Percentiles rank a stretch among this genome's conserved stretches.
Conservation (phyloP, 2,888 invertebrate species). For the Pherbina coryleti region DNA sequence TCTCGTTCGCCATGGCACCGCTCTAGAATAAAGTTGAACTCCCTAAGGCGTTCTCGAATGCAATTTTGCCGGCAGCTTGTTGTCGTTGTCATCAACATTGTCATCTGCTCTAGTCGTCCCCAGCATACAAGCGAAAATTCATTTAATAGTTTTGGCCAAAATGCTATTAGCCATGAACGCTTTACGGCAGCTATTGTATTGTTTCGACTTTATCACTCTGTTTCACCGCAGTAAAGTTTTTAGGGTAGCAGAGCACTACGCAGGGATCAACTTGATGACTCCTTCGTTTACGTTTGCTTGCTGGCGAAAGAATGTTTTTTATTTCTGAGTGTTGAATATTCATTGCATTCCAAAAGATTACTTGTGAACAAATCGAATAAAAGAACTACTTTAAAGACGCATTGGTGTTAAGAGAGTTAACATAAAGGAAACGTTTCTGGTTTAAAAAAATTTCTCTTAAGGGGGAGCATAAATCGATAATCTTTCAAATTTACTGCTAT, state of each 20-base stretch:
- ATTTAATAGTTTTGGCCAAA: conserved; percentile 25
- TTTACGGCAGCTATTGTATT: conserved; percentile 21
- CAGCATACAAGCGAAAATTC: neutral
- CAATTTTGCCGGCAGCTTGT: neutral
- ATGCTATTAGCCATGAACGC: conserved; percentile 25
- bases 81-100: neutral
- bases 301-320: neutral
- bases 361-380: too few species aligned
- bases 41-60: neutral
- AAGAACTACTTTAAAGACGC: too few species aligned
- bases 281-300: neutral
- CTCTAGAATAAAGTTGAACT: too few species aligned
- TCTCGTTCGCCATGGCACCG: too few species aligned
- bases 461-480: too few species aligned
- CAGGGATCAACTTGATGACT: conserved; percentile 3
- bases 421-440: too few species aligned
- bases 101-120: neutral
- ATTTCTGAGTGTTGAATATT: too few species aligned
- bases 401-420: too few species aligned
- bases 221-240: neutral
- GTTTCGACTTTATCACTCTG: conserved; percentile 6
- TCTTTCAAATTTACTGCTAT: too few species aligned
- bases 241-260: neutral
- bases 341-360: too few species aligned
- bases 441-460: too few species aligned